Evolutionary conservation across 2,797 vertebrate genomes (phyloP).

Genomic region (Halcyon badia): DNA sequence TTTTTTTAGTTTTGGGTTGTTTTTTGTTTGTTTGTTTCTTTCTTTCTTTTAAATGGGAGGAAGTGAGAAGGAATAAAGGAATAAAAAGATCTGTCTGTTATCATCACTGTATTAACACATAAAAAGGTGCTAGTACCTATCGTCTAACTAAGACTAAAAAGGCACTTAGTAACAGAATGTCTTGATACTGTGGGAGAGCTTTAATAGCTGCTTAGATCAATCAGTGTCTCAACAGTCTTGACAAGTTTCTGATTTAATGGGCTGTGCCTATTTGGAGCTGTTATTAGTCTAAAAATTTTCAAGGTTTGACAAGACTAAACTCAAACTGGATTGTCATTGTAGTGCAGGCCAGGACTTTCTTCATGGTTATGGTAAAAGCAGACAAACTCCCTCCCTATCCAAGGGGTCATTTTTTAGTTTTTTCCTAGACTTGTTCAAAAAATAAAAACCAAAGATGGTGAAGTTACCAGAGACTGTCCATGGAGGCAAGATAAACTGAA

Average conservation of each 20-base stretch:
- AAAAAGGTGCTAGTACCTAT: background rate
- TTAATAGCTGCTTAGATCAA: constrained; percentile 21
- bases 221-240: background rate
- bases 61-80: background rate
- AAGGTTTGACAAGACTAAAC: background rate
- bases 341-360: background rate
- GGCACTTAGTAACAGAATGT: background rate
- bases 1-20: background rate
- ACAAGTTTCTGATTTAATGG: constrained; percentile 33
- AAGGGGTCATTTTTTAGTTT: background rate
- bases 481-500: background rate
- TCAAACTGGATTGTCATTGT: background rate
- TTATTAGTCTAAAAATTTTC: constrained; percentile 1
- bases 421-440: background rate
- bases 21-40: background rate
- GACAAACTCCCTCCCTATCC: background rate
- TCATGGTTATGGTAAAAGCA: background rate
- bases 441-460: background rate
- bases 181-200: background rate
- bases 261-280: background rate
- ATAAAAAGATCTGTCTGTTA: background rate
- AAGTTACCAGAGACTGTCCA: background rate
- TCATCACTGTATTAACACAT: background rate
- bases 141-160: constrained; percentile 2
- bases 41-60: background rate